Base-by-base conservation (phyloP, 2,113 vertebrate genomes). In the Thunnus thynnus region DNA sequence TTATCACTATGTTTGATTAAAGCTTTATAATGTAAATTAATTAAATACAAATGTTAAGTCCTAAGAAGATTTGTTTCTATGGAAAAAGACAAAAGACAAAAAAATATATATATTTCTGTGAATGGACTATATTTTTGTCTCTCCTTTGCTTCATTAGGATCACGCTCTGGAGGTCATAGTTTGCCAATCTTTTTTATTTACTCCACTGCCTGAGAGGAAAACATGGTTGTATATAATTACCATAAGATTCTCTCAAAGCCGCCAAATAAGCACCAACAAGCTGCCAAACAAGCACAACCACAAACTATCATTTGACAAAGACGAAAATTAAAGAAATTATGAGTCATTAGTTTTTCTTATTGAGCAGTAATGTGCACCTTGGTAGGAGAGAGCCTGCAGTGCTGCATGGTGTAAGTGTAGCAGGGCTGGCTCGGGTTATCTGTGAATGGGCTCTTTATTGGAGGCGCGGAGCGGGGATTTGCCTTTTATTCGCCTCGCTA, bases 401-500 rank as follows among this genome's bases (percentile, higher is more conserved):
- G 72, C 80, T 84, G 80, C 83, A 20, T 93, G 93, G 96, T 96
- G 97, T 94, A 97, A 98, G 97, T 97, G 97, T 98, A 96, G 95
- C 97, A 92, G 94, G 82, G 95, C 93, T 92, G 94, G 88, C 81
- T 76, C 95, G 90, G 95, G 95, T 95, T 96, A 95, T 94, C 96
- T 96, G 96, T 98, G 97, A 98, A 97, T 95, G 95, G 94, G 90
- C 93, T 96, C 97, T 98, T 98, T 97, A 97, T 99, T 97, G 96
- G 92, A 94, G 94, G 95, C 96, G 95, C 95, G 93, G 97, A 96
- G 96, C 96, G 93, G 95, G 97, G 97, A 97, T 98, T 98, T 97
- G 97, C 95, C 96, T 97, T 98, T 99, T 98, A 98, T 99, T 96
- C 95, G 94, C 94, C 96, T 99, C 97, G 96, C 98, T 99, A 99